phyloP scores from a whole-genome alignment of 2,888 invertebrate species.

The Conistra vaccinii region DNA sequence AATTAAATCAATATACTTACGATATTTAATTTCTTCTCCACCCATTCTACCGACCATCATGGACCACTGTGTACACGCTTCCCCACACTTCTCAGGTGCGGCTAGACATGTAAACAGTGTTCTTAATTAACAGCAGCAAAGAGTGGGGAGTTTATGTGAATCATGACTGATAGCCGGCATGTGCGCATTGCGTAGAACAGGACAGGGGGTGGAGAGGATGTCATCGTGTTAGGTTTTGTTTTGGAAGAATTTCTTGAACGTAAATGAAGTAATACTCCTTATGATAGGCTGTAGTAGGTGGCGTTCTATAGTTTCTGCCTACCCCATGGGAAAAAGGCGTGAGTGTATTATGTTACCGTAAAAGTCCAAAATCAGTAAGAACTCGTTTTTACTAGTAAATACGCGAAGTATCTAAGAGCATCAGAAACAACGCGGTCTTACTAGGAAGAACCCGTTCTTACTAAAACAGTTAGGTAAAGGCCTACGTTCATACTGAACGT shows the following conservation, averaged over 20 bases:
- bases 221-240: not conserved
- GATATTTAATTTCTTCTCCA: not conserved
- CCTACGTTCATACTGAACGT: too few relatives aligned
- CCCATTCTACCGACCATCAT: not conserved
- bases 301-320: too few relatives aligned
- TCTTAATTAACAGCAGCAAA: conserved; percentile 65
- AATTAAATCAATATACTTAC: not conserved
- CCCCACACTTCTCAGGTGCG: conserved; percentile 39
- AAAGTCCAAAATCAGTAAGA: too few relatives aligned
- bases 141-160: conserved; percentile 65
- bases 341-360: too few relatives aligned
- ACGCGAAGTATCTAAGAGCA: too few relatives aligned
- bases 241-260: not conserved
- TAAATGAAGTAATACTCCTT: too few relatives aligned
- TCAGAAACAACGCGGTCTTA: too few relatives aligned
- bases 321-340: too few relatives aligned
- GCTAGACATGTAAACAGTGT: conserved; percentile 52
- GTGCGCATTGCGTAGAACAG: conserved; percentile 65
- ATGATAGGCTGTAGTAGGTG: too few relatives aligned
- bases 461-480: too few relatives aligned
- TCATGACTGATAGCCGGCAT: conserved; percentile 64
- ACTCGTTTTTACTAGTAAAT: too few relatives aligned
- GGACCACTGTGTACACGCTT: not conserved
- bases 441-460: too few relatives aligned
- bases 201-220: conserved; percentile 24